phyloP scores from a whole-genome alignment of 2,113 vertebrate species.

The Talpa occidentalis region DNA sequence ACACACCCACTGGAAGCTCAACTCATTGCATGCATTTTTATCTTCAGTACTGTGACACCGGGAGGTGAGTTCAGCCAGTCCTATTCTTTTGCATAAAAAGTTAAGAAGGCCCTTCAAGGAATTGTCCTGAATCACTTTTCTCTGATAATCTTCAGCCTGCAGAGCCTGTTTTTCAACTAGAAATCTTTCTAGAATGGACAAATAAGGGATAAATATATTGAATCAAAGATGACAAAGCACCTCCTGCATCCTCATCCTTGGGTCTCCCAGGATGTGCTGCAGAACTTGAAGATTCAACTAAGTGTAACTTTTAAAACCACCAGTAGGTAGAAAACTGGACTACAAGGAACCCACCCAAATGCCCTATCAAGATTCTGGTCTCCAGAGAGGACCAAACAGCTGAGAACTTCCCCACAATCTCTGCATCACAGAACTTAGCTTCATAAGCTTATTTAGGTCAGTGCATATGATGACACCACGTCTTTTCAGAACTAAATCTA shows the following conservation, averaged over 20 bases:
- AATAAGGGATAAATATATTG: background rate
- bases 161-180: background rate
- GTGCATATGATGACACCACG: background rate
- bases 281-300: background rate
- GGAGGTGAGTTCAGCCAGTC: background rate
- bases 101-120: background rate
- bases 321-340: background rate
- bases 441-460: background rate
- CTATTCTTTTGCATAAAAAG: background rate
- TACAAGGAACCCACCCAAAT: background rate
- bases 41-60: background rate
- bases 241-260: background rate
- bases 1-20: background rate
- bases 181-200: conserved; percentile 14
- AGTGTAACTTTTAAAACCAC: background rate
- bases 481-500: conserved; percentile 4
- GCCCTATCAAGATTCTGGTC: background rate
- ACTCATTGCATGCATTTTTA: too few species aligned
- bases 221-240: background rate
- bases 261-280: background rate
- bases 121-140: background rate
- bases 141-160: background rate
- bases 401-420: background rate
- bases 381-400: background rate
- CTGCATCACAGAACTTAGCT: background rate